phyloP scores from a whole-genome alignment of 2,113 vertebrate genomes.

The Typhlomys cinereus region DNA sequence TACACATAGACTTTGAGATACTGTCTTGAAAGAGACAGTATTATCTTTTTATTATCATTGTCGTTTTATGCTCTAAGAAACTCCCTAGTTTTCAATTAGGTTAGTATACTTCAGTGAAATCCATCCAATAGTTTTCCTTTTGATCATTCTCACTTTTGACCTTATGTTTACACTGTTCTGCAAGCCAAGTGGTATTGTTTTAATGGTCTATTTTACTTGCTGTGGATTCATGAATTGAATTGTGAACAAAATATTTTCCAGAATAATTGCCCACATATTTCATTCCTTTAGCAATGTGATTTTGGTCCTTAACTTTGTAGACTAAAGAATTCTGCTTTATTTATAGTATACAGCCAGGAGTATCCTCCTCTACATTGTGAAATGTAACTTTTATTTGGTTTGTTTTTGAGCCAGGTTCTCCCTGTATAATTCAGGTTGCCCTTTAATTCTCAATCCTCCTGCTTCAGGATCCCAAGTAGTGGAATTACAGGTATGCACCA shows the following conservation, averaged over 20 bases:
- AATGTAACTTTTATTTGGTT: not conserved
- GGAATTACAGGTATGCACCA: not conserved
- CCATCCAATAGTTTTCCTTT: not conserved
- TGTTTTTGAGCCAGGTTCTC: not conserved
- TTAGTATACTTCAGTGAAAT: not conserved
- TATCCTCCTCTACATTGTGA: not conserved
- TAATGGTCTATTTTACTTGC: not conserved
- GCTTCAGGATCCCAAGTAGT: not conserved
- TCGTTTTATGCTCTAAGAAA: not conserved
- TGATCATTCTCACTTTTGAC: conserved; percentile 3
- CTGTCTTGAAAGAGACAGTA: not conserved
- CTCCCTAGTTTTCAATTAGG: not conserved
- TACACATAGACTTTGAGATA: not conserved
- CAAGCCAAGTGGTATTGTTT: not conserved
- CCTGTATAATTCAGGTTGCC: not conserved
- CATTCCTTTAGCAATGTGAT: not conserved
- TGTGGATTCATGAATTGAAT: conserved; percentile 15
- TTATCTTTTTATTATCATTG: not conserved
- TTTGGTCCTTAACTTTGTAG: conserved; percentile 19
- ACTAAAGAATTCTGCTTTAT: not conserved
- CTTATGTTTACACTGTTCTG: not conserved
- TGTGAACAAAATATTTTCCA: conserved; percentile 23
- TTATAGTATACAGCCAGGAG: not conserved
- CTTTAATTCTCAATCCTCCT: not conserved
- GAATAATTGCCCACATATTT: not conserved